Conservation (phyloP, 1,140 invertebrate species). For the Cyclargus thomasi region DNA sequence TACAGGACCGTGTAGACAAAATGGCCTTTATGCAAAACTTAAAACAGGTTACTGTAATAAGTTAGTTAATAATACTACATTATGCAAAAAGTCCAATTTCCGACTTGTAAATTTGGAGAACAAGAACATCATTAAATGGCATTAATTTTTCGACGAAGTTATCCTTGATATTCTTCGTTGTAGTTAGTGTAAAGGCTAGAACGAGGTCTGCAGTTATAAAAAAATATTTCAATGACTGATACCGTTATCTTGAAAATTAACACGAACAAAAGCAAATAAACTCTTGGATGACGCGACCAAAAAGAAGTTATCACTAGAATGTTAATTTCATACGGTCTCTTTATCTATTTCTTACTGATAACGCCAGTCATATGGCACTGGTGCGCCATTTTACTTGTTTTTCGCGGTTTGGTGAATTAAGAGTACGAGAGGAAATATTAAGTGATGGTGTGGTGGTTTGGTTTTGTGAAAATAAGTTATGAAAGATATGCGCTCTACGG, state of each 20-base stretch:
- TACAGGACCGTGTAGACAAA: too few relatives aligned
- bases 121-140: too few relatives aligned
- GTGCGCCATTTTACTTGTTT: conserved; percentile 42
- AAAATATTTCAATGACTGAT: conserved; percentile 38
- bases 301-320: conserved; percentile 51
- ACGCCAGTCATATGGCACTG: conserved; percentile 58
- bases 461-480: conserved; percentile 39
- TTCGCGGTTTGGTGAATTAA: conserved; percentile 22
- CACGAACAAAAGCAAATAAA: conserved; percentile 36
- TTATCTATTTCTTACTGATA: conserved; percentile 65
- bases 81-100: too few relatives aligned
- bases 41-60: too few relatives aligned
- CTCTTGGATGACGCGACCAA: conserved; percentile 35
- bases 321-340: conserved; percentile 60
- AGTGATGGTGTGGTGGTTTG: conserved; percentile 49
- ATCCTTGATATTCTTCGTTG: neutral
- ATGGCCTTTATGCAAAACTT: too few relatives aligned
- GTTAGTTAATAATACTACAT: too few relatives aligned
- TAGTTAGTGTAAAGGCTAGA: neutral
- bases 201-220: conserved; percentile 9
- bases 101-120: too few relatives aligned
- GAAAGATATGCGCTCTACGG: conserved; percentile 45
- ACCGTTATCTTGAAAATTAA: conserved; percentile 52
- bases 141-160: too few relatives aligned
- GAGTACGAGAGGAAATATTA: conserved; percentile 22